Evolutionary conservation across 2,888 invertebrate genomes (phyloP).

Genomic region (Oxyscelio sp.): DNA sequence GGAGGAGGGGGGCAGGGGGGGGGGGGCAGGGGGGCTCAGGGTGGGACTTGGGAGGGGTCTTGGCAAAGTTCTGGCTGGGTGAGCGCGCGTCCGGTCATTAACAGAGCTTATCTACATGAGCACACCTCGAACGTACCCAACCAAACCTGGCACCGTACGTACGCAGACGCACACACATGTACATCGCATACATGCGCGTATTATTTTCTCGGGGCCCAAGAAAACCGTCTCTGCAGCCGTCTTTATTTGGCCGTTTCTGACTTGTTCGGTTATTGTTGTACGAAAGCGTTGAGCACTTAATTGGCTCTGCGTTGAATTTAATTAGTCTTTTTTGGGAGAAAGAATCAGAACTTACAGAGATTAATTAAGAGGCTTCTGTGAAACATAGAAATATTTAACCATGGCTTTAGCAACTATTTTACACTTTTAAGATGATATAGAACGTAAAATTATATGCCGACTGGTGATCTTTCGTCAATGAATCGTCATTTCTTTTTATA

Average conservation of each 20-base stretch:
- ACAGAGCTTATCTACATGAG: no score
- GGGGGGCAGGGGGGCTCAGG: no score
- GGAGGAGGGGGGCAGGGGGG: no score
- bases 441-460: background rate
- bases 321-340: conserved; percentile 37
- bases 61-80: no score
- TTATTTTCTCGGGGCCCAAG: conserved; percentile 72
- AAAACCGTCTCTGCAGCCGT: conserved; percentile 76
- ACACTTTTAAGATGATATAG: background rate
- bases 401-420: background rate
- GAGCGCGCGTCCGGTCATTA: no score
- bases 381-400: background rate
- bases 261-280: conserved; percentile 45
- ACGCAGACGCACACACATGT: conserved; percentile 17
- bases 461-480: no score
- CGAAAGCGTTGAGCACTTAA: conserved; percentile 53
- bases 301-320: conserved; percentile 42
- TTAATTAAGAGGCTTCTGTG: conserved; percentile 12
- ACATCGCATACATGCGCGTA: conserved; percentile 29
- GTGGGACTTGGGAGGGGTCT: no score
- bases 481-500: no score
- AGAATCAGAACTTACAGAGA: conserved; percentile 4
- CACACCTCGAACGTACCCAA: no score
- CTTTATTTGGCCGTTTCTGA: conserved; percentile 73
- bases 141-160: no score